Evolutionary conservation across 2,797 vertebrate genomes (phyloP).

Genomic region (Halcyon badia): DNA sequence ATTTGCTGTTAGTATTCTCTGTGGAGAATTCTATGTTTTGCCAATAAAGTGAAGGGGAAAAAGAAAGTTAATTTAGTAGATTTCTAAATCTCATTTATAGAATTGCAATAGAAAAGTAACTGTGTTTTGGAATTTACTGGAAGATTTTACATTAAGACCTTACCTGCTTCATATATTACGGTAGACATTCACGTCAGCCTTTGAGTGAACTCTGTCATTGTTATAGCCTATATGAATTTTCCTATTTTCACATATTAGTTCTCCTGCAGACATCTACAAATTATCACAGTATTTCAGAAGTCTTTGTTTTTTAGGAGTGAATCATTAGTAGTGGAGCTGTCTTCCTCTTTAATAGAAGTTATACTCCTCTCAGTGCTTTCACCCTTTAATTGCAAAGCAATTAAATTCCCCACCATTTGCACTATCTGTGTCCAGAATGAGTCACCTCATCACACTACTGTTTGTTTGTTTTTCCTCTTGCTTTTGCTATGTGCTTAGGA

Average conservation of each 20-base stretch:
- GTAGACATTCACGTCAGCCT: background rate
- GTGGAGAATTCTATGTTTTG: background rate
- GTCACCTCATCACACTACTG: background rate
- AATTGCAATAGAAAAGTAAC: background rate
- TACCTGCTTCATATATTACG: background rate
- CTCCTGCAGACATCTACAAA: background rate
- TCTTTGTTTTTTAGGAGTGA: background rate
- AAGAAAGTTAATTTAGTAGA: background rate
- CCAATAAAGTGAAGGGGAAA: background rate
- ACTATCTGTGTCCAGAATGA: conserved; percentile 19
- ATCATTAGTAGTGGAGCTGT: background rate
- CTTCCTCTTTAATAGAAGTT: conserved; percentile 6
- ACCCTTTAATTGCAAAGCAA: conserved; percentile 35
- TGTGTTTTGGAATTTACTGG: background rate
- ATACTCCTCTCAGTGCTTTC: background rate
- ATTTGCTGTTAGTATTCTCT: background rate
- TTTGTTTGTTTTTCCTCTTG: background rate
- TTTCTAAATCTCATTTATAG: background rate
- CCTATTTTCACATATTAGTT: background rate
- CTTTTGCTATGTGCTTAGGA: background rate
- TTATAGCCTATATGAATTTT: background rate
- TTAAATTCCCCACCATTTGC: conserved; percentile 39
- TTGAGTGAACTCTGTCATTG: background rate
- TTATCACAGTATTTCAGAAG: background rate
- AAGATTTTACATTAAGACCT: conserved; percentile 5